Base-by-base conservation (phyloP, 1,140 invertebrate genomes). In the Holcopasites calliopsidis region DNA sequence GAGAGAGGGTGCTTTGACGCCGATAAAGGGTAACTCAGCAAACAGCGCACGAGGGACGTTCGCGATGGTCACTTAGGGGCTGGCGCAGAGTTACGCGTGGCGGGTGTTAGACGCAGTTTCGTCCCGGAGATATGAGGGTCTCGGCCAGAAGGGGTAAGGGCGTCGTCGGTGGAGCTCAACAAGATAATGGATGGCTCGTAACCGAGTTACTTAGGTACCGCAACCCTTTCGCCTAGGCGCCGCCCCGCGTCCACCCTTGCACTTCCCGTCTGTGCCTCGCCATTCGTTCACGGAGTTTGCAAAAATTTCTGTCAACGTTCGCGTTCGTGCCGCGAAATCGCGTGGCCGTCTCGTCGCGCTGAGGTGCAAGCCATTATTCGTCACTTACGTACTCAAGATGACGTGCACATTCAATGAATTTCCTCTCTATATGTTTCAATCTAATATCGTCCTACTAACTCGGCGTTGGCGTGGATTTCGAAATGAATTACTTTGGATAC, bases 161-260 rank as follows among this genome's bases (percentile, higher is more conserved):
- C 61, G 71, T 79, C 64, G 80, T 65, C 76, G 35, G 49, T 57
- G 66, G 61, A 83, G 81, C 82, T 82, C 76, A 83, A 73, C 81
- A 83, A 83, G 76, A 71, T 83, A 83, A 83, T 83, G 81, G 81
- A 82, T 82, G 81, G 81, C 50, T 83, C 81, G 82, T 83, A 83
- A 83, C 80, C 80, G 55, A 82, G 81, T 83, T 83, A 83, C 81
- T 83, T 83, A 83, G 76, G 54, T 82, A 72, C 80, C 61, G 52
- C 70, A 77, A 33, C 64, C 47, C 65, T 38, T 49, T 72, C 64
- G 65, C 75, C 62, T 68, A 73, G 74, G 78, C 72, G 68, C 44
- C 42, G 44, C 61, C 54, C 40, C 79, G 16, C 60, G 38, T 21
- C 47, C 33, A 10, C 61, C 5, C 18, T 23, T n/a, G 0, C 33